Base-by-base conservation (phyloP, 2,797 vertebrate genomes). In the Cercopithecus hamlyni region DNA sequence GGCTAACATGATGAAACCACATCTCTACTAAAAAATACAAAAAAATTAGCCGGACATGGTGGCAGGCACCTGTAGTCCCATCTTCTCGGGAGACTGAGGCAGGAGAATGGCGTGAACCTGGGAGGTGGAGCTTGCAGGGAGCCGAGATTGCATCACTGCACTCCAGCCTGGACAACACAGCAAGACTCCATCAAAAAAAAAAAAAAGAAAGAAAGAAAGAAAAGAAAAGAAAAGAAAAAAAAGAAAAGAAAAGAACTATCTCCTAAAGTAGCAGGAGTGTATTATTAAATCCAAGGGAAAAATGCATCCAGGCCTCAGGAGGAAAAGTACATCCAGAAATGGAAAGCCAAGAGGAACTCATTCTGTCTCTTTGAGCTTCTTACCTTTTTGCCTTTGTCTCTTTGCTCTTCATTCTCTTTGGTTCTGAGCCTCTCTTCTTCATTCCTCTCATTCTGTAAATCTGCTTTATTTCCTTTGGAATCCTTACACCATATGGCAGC, bases 401-500 rank as follows among this genome's bases (percentile, higher is more conserved):
- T 36, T 5, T 22, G 19, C 26, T 27, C 1, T 30, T 30, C 14
- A 19, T 22, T 12, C 72, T 36, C 45, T 27, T 7, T 41, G 33
- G 5, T 2, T 20, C 45, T 33, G 24, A 0, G 1, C 36, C 57
- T 76, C 19, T 7, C 13, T 14, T 8, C n/a, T 41, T 20, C 72
- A 1, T 20, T 30, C 64, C 9, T 73, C 17, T 6, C 1, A 0
- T 22, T 45, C 67, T 0, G 2, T 4, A 5, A 43, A n/a, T 55
- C 48, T 83, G 13, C n/a, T n/a, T 24, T 36, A 0, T 15, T 5
- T 84, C 33, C 81, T 52, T 58, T 90, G 1, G 30, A 30, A 43
- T 33, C 6, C 5, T 0, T 0, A 1, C 1, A 17, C 43, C 33
- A 0, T 0, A 2, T 9, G 26, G 61, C 11, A 36, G 36, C 3